Evolutionary conservation across 2,797 vertebrate species (phyloP).

Genomic region (Clarias platycephalus): DNA sequence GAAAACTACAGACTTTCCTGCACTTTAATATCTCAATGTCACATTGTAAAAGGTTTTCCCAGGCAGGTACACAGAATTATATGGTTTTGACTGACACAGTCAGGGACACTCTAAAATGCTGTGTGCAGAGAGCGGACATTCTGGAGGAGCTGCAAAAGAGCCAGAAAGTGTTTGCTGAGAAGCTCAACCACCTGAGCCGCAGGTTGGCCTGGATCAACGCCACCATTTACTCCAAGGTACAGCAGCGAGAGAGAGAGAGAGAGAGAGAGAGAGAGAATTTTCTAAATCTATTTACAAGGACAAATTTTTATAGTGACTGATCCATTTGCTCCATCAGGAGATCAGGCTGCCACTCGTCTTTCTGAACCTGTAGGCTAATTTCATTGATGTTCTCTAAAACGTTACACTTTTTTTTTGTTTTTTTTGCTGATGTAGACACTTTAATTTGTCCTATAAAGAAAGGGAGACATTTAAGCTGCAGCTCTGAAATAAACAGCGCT

Average conservation of each 20-base stretch:
- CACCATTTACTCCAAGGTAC: slow-evolving; percentile 96
- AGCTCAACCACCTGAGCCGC: slow-evolving; percentile 93
- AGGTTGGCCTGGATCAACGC: slow-evolving; percentile 97
- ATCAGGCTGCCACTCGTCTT: neutral
- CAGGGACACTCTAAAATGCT: neutral
- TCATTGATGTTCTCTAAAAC: slow-evolving; percentile 5
- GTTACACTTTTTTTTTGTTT: neutral
- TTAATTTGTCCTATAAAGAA: neutral
- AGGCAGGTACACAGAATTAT: neutral
- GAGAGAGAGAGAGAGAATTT: neutral
- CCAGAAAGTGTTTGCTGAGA: slow-evolving; percentile 94
- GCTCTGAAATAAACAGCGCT: slow-evolving; percentile 3
- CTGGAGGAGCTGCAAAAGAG: slow-evolving; percentile 90
- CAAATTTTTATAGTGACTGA: neutral
- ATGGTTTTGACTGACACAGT: neutral
- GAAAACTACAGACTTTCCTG: too few relatives aligned
- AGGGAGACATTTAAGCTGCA: slow-evolving; percentile 20
- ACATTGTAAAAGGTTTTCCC: neutral
- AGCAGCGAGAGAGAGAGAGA: neutral
- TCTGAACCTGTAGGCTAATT: neutral
- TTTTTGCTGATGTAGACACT: slow-evolving; percentile 1
- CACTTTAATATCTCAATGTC: neutral
- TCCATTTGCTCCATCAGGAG: neutral
- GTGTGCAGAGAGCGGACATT: slow-evolving; percentile 87
- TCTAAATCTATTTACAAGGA: neutral